Conservation (phyloP, 2,888 invertebrate genomes). For the Prosopocoilus inquinatus region DNA sequence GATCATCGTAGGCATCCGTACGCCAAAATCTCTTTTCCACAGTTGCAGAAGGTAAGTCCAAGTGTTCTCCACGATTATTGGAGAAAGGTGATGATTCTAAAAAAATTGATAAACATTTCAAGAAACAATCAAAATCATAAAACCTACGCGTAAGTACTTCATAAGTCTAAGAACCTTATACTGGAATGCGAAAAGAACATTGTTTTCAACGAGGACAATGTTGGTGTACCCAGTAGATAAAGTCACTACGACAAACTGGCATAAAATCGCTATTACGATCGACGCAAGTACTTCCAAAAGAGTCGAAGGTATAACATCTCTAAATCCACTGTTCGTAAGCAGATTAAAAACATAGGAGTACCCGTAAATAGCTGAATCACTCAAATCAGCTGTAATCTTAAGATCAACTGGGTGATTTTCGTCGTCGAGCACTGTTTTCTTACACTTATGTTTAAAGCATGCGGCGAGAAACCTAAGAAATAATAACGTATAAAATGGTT, state of each 20-base stretch:
- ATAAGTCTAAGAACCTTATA: background rate
- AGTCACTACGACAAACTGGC: conserved; percentile 12
- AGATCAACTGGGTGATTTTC: conserved; percentile 9
- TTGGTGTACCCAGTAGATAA: conserved; percentile 15
- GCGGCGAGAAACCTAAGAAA: conserved; percentile 12
- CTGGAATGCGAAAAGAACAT: too few species aligned
- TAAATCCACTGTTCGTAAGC: conserved; percentile 13
- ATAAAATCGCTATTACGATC: conserved; percentile 10
- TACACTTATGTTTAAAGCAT: conserved; percentile 10
- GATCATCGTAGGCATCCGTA: conserved; percentile 47
- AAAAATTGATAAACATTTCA: conserved; percentile 1
- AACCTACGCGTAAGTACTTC: background rate
- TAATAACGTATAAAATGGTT: too few species aligned
- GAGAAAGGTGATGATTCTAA: conserved; percentile 29
- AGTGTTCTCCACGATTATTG: conserved; percentile 51
- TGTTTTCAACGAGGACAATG: conserved; percentile 13
- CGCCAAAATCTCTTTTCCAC: conserved; percentile 56
- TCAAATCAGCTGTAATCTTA: background rate
- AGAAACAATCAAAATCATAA: background rate
- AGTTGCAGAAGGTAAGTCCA: conserved; percentile 55
- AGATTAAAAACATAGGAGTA: conserved; percentile 16
- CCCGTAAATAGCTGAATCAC: conserved; percentile 12
- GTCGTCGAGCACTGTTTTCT: background rate
- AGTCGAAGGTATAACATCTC: conserved; percentile 13
- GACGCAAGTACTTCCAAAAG: conserved; percentile 6